Percentiles rank a stretch among this genome's conserved stretches.
phyloP scores from a whole-genome alignment of 2,888 invertebrate species.

The Cephus rjabovi region DNA sequence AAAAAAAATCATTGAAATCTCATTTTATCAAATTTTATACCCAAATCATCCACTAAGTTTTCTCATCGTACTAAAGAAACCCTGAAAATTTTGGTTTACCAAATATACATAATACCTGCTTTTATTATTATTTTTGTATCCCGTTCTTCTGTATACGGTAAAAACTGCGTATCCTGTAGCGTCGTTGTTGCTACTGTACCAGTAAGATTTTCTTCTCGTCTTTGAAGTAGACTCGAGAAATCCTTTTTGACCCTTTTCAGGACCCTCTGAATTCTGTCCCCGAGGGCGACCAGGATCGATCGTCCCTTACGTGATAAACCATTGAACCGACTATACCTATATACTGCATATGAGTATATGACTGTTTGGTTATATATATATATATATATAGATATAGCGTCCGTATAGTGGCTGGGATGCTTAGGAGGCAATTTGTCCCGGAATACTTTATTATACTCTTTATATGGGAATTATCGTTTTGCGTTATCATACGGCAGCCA shows the following conservation, averaged over 20 bases:
- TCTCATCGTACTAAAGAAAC: not conserved
- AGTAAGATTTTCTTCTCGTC: not conserved
- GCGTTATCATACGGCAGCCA: not conserved
- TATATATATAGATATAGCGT: no score
- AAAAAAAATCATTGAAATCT: not conserved
- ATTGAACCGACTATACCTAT: not conserved
- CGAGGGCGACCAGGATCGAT: not conserved
- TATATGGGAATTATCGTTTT: not conserved
- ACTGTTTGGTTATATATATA: not conserved
- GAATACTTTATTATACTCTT: not conserved
- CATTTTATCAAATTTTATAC: not conserved
- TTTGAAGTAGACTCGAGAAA: not conserved
- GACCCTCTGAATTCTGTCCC: not conserved
- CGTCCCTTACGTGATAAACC: not conserved
- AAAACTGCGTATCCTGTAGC: not conserved
- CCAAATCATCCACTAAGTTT: not conserved
- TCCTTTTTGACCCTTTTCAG: not conserved
- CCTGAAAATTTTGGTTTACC: not conserved
- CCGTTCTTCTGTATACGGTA: not conserved
- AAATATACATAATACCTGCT: not conserved
- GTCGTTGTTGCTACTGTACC: not conserved
- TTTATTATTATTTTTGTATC: not conserved
- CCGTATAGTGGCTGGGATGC: no score
- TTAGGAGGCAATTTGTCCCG: not conserved
- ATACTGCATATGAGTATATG: not conserved